Base-by-base conservation (phyloP, 2,888 invertebrate genomes). In the Zele albiditarsus region DNA sequence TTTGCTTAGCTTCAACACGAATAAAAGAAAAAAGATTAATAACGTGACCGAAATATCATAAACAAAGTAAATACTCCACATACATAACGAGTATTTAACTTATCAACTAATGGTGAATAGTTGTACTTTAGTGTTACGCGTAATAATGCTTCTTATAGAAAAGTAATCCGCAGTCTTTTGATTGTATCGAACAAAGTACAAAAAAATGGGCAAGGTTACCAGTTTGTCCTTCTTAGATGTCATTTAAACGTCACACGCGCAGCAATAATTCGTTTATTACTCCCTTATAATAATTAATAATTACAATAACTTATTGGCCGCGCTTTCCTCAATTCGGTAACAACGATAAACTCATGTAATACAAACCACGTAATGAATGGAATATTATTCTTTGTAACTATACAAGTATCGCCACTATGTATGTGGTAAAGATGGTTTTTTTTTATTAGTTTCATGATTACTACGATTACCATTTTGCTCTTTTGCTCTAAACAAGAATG, bases 341-440 rank as follows among this genome's bases (percentile, higher is more conserved):
- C 79, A 78, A 78, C 75, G 77, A 76, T 79, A 77, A 77, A 77
- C 72, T 77, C 49, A 75, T 68, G 63, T 76, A 73, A 79, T 73
- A 78, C 69, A 77, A 76, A 74, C 76, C 77, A 77, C 77, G 68
- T 76, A 77, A 71, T 77, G 71, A 65, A 77, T 71, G 71, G 75
- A 75, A 77, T 73, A 66, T 77, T 57, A 25, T 74, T 74, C 67
- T 53, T 63, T 71, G 69, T 60, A 57, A 69, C 33, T 69, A 49
- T 69, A 74, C 69, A 53, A 74, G 27, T 49, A 69, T 28, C 49
- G 27, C 58, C 23, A 33, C n/a, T 65, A 42, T 65, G 65, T 38
- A 42, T 27, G 42, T 20, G 27, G 10, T 27, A 23, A 73, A 68
- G 31, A 62, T 31, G 25, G 28, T 73, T 28, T 65, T 31, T 53